Percentiles rank a stretch among this genome's conserved stretches.
phyloP scores from a whole-genome alignment of 2,113 vertebrate genomes.

The Rhagologus leucostigma region DNA sequence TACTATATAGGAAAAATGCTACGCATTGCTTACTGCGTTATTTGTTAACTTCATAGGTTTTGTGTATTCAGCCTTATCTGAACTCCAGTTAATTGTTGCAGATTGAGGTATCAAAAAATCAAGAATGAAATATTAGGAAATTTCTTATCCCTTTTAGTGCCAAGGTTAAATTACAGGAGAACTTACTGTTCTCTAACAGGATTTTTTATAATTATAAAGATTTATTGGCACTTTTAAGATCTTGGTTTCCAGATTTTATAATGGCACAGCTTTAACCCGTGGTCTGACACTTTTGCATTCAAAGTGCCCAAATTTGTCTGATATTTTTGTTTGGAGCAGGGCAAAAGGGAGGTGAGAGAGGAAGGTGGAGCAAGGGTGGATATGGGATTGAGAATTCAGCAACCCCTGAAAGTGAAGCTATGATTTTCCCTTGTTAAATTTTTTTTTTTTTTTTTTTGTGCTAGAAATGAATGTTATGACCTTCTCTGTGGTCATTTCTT shows the following conservation, averaged over 20 bases:
- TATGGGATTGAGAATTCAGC: neutral
- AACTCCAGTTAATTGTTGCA: neutral
- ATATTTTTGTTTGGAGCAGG: neutral
- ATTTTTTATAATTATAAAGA: neutral
- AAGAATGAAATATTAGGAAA: neutral
- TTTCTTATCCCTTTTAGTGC: neutral
- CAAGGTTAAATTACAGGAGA: neutral
- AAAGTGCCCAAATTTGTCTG: neutral
- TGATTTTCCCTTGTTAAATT: neutral
- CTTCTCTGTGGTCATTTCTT: neutral
- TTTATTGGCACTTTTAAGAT: neutral
- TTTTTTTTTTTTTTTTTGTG: no score
- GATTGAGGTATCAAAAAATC: neutral
- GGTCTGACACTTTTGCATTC: neutral
- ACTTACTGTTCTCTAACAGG: neutral
- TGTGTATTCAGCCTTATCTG: neutral
- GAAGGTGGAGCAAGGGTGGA: rapidly evolving
- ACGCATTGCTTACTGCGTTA: neutral
- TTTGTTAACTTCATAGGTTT: neutral
- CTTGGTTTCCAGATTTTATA: neutral
- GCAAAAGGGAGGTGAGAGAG: neutral
- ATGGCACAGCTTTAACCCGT: neutral
- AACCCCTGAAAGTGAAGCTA: neutral
- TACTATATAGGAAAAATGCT: neutral
- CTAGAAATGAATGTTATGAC: neutral